Evolutionary conservation across 2,888 invertebrate genomes (phyloP), one percentile per base, ranked within the genome.

Genomic region (Rosalia funebris): DNA sequence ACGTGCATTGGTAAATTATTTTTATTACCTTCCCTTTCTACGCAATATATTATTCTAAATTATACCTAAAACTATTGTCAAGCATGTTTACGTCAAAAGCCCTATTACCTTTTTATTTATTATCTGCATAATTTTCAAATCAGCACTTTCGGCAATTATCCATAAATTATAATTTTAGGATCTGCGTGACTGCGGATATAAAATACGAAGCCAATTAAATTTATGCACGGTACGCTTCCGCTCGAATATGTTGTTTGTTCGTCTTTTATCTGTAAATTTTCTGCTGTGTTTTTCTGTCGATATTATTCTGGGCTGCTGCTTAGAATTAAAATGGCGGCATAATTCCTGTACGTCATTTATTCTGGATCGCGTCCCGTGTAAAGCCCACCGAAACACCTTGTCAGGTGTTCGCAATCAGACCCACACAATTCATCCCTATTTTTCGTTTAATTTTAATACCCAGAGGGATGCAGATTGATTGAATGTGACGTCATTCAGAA

Each of bases 101-200:
- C n/a, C n/a, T n/a, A n/a, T n/a, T n/a, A n/a, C n/a, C n/a, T n/a
- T 11, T 34, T 34, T 34, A 34, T 11, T 25, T n/a, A 11, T 1
- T 11, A 32, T 32, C 10, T 25, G 36, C 14, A 14, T 37, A 20
- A 14, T 37, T 19, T 15, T 14, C 25, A 16, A 41, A n/a, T 50
- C 31, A 39, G 20, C 19, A 39, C 39, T 34, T 48, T 39, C 15
- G 37, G 37, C n/a, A 39, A 50, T 25, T 4, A 36, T 16, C 19
- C 12, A 39, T 39, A 16, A 20, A 39, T 39, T 37, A 39, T 19
- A 20, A 25, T 39, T 50, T 50, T 50, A 50, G 19, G 39, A 39
- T 25, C 50, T 50, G 50, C 50, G 50, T 50, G 50, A 39, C 39
- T 25, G 39, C n/a, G 15, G 39, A 14, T 50, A 31, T 41, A 50